Conservation (phyloP, 2,888 invertebrate genomes). For the Conomelus anceps region DNA sequence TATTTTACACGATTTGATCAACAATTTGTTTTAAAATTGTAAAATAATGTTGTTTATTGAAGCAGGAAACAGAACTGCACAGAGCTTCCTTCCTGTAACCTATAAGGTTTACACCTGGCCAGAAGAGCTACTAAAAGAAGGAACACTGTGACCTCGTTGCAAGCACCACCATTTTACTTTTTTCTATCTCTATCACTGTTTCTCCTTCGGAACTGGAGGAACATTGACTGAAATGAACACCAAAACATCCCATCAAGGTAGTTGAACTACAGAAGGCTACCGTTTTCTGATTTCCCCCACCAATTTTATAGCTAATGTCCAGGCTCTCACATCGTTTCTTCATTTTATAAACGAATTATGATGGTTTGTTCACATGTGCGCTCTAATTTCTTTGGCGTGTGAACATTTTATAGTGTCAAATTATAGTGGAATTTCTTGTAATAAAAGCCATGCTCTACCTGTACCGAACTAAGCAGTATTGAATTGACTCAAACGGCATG, state of each 20-base stretch:
- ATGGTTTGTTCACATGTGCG: neutral
- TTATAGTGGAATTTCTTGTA: neutral
- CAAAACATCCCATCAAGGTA: neutral
- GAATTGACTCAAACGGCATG: neutral
- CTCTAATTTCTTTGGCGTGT: neutral
- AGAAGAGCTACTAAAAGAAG: no score
- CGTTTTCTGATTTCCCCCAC: neutral
- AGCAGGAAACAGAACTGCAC: no score
- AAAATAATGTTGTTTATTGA: no score
- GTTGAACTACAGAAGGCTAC: neutral
- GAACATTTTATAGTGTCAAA: neutral
- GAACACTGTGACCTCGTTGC: neutral
- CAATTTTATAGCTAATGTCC: neutral
- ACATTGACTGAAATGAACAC: neutral
- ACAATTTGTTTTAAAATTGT: no score
- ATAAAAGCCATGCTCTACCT: neutral
- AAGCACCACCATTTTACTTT: neutral
- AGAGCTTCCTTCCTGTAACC: no score
- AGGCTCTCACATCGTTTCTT: no score
- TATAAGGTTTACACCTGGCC: no score
- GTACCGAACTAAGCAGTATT: no score
- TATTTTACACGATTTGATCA: no score
- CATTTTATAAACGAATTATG: no score
- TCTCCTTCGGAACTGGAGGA: neutral
- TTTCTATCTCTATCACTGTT: neutral